A percentile compares a stretch with the other conserved stretches of the same genome.
Conservation (phyloP, 2,888 invertebrate genomes). For the Habrosyne pyritoides region DNA sequence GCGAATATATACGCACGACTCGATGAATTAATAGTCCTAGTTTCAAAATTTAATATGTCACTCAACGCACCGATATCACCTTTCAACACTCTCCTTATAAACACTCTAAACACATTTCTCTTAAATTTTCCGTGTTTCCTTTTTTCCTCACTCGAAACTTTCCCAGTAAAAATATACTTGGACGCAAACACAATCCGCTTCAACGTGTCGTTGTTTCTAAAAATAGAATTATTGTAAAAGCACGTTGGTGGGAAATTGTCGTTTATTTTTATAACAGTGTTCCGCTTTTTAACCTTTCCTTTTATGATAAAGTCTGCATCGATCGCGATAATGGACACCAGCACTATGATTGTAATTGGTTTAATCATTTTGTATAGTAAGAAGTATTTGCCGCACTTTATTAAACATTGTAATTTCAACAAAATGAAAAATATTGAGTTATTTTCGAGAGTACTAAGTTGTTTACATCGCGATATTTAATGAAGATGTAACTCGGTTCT, state of each 20-base stretch:
- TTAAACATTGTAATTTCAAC: conserved; percentile 13
- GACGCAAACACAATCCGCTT: conserved; percentile 67
- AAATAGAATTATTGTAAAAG: conserved; percentile 66
- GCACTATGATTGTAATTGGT: conserved; percentile 40
- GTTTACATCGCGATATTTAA: conserved; percentile 5
- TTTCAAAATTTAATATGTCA: conserved; percentile 74
- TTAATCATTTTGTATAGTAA: conserved; percentile 56
- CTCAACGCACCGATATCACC: conserved; percentile 72
- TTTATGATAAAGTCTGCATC: conserved; percentile 65
- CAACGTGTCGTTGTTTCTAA: conserved; percentile 71
- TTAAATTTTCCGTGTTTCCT: conserved; percentile 59
- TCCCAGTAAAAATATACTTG: conserved; percentile 78
- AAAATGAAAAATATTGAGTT: background rate
- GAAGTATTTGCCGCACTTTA: conserved; percentile 15
- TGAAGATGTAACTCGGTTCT: conserved; percentile 30
- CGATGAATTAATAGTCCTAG: conserved; percentile 69
- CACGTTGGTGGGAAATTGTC: conserved; percentile 62
- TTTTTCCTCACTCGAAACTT: conserved; percentile 71
- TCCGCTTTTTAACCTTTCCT: conserved; percentile 75
- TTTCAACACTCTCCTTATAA: conserved; percentile 73
- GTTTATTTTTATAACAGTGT: conserved; percentile 72
- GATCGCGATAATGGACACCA: conserved; percentile 50
- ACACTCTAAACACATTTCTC: conserved; percentile 73
- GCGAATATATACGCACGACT: conserved; percentile 69
- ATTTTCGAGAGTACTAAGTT: background rate